Evolutionary conservation across 1,140 invertebrate genomes (phyloP).

Genomic region (Caenorhabditis elegans): WBcel235 BX284604.4:16755501-16756000

Average conservation of each 20-base stretch:
- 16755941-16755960: not conserved
- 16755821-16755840: slow-evolving; percentile 10
- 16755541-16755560: too few species aligned
- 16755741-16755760: not conserved
- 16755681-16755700: slow-evolving; percentile 7
- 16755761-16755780: not conserved
- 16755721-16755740: not conserved
- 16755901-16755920: slow-evolving; percentile 15
- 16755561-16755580: too few species aligned
- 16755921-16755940: slow-evolving; percentile 25
- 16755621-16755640: too few species aligned
- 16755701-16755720: not conserved
- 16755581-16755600: too few species aligned
- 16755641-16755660: not conserved
- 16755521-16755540: too few species aligned
- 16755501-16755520: too few species aligned
- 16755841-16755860: slow-evolving; percentile 4
- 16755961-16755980: not conserved
- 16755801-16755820: not conserved
- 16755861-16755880: not conserved
- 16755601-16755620: too few species aligned
- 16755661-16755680: too few species aligned
- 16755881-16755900: slow-evolving; percentile 16
- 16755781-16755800: not conserved
- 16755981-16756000: slow-evolving; percentile 25